Percentiles rank a stretch among this genome's conserved stretches.
These are phyloP conservation scores for Biston betularia DNA, from an alignment of 2,888 invertebrate genomes.

Conservation along the genomic window DNA sequence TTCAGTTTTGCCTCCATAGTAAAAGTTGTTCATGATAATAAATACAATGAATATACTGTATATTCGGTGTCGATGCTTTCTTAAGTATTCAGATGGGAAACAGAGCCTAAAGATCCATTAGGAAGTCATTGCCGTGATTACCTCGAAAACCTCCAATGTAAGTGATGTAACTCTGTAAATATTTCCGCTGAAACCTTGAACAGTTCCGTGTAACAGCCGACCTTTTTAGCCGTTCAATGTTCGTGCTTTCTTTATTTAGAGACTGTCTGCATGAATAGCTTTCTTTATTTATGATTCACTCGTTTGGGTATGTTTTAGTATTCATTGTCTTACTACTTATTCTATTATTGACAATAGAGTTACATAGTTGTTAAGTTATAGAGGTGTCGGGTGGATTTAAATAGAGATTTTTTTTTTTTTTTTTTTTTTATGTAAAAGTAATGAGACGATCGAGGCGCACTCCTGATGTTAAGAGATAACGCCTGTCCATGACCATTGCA, in stretches of 20 bases:
- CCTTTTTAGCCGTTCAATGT: conserved; percentile 24
- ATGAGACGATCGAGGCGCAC: too few relatives aligned
- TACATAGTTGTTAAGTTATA: too few relatives aligned
- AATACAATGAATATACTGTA: too few relatives aligned
- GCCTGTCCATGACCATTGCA: too few relatives aligned
- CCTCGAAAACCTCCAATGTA: not conserved
- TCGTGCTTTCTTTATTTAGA: conserved; percentile 31
- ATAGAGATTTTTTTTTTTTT: too few relatives aligned
- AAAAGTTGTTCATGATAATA: too few relatives aligned
- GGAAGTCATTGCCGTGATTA: conserved; percentile 3
- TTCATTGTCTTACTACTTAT: not conserved
- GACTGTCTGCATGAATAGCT: conserved; percentile 9
- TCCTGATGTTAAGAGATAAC: too few relatives aligned
- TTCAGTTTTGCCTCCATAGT: too few relatives aligned
- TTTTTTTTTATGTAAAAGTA: too few relatives aligned
- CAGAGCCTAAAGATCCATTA: not conserved
- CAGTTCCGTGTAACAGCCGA: conserved; percentile 27
- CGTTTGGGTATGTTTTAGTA: conserved; percentile 9
- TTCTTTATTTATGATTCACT: conserved; percentile 15
- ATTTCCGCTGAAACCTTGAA: conserved; percentile 30
- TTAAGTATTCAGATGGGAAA: too few relatives aligned
- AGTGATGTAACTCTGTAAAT: conserved; percentile 32
- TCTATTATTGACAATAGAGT: not conserved
- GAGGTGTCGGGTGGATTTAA: too few relatives aligned
- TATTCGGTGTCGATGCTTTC: too few relatives aligned